phyloP scores from a whole-genome alignment of 2,888 invertebrate genomes.

The Arrhopalites spinosus region DNA sequence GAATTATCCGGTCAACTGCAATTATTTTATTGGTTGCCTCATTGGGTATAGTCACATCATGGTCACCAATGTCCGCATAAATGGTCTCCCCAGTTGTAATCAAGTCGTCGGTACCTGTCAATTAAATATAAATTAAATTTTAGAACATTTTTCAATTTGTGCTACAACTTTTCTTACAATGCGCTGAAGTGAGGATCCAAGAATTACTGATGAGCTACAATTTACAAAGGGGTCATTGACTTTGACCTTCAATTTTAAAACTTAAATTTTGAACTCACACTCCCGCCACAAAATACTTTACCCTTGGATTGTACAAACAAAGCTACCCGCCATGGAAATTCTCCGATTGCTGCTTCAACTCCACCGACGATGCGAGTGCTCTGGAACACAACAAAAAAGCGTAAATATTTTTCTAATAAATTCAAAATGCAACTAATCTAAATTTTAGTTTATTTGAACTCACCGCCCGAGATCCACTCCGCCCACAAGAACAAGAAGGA shows the following conservation, averaged over 20 bases:
- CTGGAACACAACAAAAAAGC: conserved; percentile 15
- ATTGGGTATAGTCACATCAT: conserved; percentile 38
- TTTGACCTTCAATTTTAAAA: too few relatives aligned
- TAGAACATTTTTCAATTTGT: background rate
- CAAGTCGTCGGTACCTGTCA: background rate
- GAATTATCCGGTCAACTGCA: conserved; percentile 39
- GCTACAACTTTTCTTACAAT: conserved; percentile 42
- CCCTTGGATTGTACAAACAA: background rate
- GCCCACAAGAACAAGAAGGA: conserved; percentile 23
- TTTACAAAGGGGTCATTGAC: conserved; percentile 34
- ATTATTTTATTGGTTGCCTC: conserved; percentile 42
- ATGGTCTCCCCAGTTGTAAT: background rate
- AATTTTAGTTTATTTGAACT: background rate
- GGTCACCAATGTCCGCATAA: conserved; percentile 42
- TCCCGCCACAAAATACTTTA: too few relatives aligned
- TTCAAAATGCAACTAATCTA: background rate
- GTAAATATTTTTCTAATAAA: background rate
- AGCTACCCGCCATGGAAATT: conserved; percentile 48
- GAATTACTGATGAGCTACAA: conserved; percentile 39
- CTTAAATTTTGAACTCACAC: too few relatives aligned
- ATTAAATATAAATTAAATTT: background rate
- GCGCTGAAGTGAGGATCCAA: conserved; percentile 48
- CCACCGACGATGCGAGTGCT: conserved; percentile 47
- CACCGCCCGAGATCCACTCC: conserved; percentile 28
- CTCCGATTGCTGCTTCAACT: conserved; percentile 21